Evolutionary conservation across 2,113 vertebrate genomes (phyloP), one percentile per base, ranked within the genome.

Genomic region (Pseudorectes ferrugineus): DNA sequence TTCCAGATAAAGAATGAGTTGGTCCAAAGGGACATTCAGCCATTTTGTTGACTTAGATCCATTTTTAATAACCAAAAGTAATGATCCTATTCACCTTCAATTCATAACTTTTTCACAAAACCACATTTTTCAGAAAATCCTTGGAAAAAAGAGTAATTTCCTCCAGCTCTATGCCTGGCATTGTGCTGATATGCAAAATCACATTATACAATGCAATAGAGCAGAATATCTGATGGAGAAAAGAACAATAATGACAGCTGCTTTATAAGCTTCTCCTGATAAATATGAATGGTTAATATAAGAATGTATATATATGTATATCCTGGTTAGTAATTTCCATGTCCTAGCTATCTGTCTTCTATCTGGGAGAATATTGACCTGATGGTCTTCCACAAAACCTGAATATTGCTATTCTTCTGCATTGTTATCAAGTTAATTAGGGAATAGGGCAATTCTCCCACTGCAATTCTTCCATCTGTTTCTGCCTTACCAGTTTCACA

Each of bases 391-490:
- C 66, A 63, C 63, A 92, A 85, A 94, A 66, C 92, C 83, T 78
- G 93, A 91, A 96, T 95, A 97, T 93, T 95, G 88, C 80, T 95
- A 36, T 87, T 96, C 88, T 95, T 91, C 92, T 92, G 70, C 71
- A 95, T 96, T 96, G 92, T 93, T 96, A 96, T 91, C 74, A 93
- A 97, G 94, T 93, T 96, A 97, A 96, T 92, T 93, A 93, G 96
- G n/a, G 93, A 97, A 86, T 26, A 97, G 88, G 42, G 88, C 90
- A 97, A 92, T 92, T 97, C 97, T 97, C 92, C 87, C 87, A 96
- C 89, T 95, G 93, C 93, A 97, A 61, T 92, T 94, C 62, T 89
- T 63, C 96, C 97, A 95, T 98, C 97, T 98, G 97, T 92, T 97
- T 94, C 97, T 98, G 90, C 96, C 83, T 97, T 97, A 96, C 96